Conservation (phyloP, 2,797 vertebrate genomes). For the Eulemur mongoz region DNA sequence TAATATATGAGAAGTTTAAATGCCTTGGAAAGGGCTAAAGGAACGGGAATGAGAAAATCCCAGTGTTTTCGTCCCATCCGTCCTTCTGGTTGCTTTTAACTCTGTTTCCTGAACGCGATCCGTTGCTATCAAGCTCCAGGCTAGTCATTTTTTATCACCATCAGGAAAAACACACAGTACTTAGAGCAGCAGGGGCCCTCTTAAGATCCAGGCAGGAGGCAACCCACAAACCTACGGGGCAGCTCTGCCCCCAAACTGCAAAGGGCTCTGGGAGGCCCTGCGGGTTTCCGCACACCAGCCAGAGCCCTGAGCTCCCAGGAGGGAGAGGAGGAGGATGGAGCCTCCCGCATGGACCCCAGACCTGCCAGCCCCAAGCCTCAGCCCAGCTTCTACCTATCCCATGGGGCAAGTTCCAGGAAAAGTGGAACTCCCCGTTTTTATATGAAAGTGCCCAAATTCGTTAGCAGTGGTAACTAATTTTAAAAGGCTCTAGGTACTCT, state of each 20-base stretch:
- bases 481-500: not conserved
- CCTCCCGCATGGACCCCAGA: too few relatives aligned
- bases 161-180: slow-evolving; percentile 71
- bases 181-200: slow-evolving; percentile 68
- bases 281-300: not conserved
- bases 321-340: not conserved
- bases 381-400: not conserved
- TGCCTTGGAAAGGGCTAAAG: slow-evolving; percentile 77
- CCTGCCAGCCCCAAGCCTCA: not conserved
- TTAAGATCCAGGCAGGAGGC: slow-evolving; percentile 70
- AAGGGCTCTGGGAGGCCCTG: slow-evolving; percentile 40
- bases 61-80: slow-evolving; percentile 75
- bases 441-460: not conserved
- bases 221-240: not conserved
- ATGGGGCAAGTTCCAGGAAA: not conserved
- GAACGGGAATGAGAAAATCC: slow-evolving; percentile 74
- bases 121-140: slow-evolving; percentile 67
- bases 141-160: slow-evolving; percentile 60
- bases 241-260: not conserved
- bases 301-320: not conserved
- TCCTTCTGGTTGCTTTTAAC: slow-evolving; percentile 79
- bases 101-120: slow-evolving; percentile 72
- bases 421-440: not conserved
- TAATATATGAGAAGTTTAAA: slow-evolving; percentile 77
- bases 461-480: not conserved